Evolutionary conservation across 2,888 invertebrate species (phyloP).

Genomic region (Drosophila paramelanica): DNA sequence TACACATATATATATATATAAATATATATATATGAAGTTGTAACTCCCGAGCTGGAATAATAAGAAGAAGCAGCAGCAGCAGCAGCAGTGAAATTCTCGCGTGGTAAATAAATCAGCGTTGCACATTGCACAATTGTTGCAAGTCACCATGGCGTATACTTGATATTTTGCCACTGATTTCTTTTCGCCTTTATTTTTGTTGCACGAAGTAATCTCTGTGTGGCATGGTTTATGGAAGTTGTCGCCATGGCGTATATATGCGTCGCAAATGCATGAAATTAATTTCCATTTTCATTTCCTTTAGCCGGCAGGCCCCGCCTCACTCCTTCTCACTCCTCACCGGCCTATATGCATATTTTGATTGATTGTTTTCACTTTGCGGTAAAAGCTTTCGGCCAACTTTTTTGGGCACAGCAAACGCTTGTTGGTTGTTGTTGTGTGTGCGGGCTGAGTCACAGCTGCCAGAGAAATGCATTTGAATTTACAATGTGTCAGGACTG

Average conservation of each 20-base stretch:
- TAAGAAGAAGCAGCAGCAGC: constrained; percentile 22
- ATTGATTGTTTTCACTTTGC: constrained; percentile 79
- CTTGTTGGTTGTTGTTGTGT: too few species aligned
- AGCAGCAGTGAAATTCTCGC: constrained; percentile 41
- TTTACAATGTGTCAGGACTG: constrained; percentile 75
- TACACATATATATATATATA: constrained; percentile 1
- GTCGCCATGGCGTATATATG: constrained; percentile 54
- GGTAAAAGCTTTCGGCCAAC: constrained; percentile 62
- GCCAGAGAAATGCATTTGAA: constrained; percentile 78
- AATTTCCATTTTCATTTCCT: constrained; percentile 55
- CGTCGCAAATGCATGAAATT: constrained; percentile 76
- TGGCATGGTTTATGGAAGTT: constrained; percentile 61
- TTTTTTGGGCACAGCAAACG: constrained; percentile 21
- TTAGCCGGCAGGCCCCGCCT: not conserved
- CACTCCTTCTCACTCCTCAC: not conserved
- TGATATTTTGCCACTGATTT: constrained; percentile 44
- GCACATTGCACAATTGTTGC: constrained; percentile 39
- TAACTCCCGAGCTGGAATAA: constrained; percentile 27
- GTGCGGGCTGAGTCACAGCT: constrained; percentile 44
- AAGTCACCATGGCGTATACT: constrained; percentile 49
- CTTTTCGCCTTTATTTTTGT: not conserved
- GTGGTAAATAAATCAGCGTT: constrained; percentile 65
- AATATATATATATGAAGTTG: constrained; percentile 17
- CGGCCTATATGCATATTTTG: constrained; percentile 55
- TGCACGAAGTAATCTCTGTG: constrained; percentile 47